Conservation (phyloP, 2,888 invertebrate species). For the Euproctis similis region DNA sequence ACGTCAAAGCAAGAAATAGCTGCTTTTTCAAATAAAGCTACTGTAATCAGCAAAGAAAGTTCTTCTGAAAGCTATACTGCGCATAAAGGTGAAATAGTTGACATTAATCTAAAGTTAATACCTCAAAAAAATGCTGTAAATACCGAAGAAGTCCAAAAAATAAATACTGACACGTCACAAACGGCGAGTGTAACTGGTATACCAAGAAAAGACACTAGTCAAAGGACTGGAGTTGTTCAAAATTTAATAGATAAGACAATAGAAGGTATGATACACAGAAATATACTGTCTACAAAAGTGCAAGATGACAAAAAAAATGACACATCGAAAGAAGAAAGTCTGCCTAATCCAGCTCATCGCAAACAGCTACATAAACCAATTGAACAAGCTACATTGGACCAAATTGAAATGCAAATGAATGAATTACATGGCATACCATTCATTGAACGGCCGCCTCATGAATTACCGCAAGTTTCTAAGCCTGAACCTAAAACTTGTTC, state of each 20-base stretch:
- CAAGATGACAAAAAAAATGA: slow-evolving; percentile 31
- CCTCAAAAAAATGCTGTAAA: slow-evolving; percentile 1
- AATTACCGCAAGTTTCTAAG: slow-evolving; percentile 38
- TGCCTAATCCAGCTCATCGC: slow-evolving; percentile 19
- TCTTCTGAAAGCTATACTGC: slow-evolving; percentile 21
- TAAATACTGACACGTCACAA: slow-evolving; percentile 7
- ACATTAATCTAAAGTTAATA: slow-evolving; percentile 8
- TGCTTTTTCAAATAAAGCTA: slow-evolving; percentile 44
- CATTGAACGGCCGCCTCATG: slow-evolving; percentile 51
- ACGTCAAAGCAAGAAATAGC: slow-evolving; percentile 43
- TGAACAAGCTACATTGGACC: slow-evolving; percentile 40
- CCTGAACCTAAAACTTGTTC: slow-evolving; percentile 28
- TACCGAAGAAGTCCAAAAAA: slow-evolving; percentile 4
- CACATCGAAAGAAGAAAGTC: slow-evolving; percentile 16
- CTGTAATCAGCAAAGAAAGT: slow-evolving; percentile 19
- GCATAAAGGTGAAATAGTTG: slow-evolving; percentile 15
- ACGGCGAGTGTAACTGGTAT: slow-evolving; percentile 1
- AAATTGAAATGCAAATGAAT: slow-evolving; percentile 68
- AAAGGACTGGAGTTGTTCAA: slow-evolving; percentile 50
- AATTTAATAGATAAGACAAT: slow-evolving; percentile 63
- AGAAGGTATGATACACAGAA: slow-evolving; percentile 57
- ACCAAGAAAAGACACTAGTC: slow-evolving; percentile 28
- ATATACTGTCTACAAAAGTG: slow-evolving; percentile 32
- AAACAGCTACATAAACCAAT: slow-evolving; percentile 19
- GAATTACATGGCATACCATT: slow-evolving; percentile 64